Conservation (phyloP, 1,140 invertebrate species). For the Teleopsis dalmanni region DNA sequence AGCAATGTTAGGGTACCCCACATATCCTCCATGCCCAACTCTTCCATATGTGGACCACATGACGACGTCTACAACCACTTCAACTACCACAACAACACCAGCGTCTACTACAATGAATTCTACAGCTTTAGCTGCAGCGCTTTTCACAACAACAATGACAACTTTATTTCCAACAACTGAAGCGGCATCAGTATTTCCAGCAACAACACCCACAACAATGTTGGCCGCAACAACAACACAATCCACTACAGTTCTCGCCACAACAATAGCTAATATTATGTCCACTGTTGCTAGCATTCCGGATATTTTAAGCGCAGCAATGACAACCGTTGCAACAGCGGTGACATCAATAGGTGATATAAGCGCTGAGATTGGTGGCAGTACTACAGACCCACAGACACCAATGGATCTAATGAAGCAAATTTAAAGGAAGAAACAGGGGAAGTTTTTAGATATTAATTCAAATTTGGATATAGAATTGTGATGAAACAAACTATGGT, state of each 20-base stretch:
- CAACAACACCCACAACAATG: slow-evolving; percentile 4
- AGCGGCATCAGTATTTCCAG: slow-evolving; percentile 13
- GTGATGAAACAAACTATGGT: too few species aligned
- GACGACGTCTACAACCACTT: slow-evolving; percentile 20
- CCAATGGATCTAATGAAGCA: slow-evolving; percentile 30
- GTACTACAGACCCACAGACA: slow-evolving; percentile 38
- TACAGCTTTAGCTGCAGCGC: slow-evolving; percentile 9
- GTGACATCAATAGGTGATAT: slow-evolving; percentile 32
- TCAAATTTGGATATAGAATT: too few species aligned
- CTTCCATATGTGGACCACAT: slow-evolving; percentile 28
- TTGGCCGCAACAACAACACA: slow-evolving; percentile 5
- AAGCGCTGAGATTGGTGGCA: slow-evolving; percentile 23
- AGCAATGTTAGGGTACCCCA: slow-evolving; percentile 58
- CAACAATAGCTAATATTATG: slow-evolving; percentile 28
- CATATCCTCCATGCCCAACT: slow-evolving; percentile 43
- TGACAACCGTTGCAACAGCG: slow-evolving; percentile 28
- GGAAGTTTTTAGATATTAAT: too few species aligned
- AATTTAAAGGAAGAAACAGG: slow-evolving; percentile 24
- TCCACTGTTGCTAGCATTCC: slow-evolving; percentile 26
- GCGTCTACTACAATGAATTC: slow-evolving; percentile 5
- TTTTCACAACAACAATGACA: slow-evolving; percentile 16
- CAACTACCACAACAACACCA: slow-evolving; percentile 9
- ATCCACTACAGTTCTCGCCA: slow-evolving; percentile 20
- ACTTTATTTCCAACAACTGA: slow-evolving; percentile 29
- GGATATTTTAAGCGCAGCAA: slow-evolving; percentile 27